Evolutionary conservation across 2,797 vertebrate species (phyloP), one percentile per base, ranked within the genome.

Genomic region (Eurystomus glaucurus): DNA sequence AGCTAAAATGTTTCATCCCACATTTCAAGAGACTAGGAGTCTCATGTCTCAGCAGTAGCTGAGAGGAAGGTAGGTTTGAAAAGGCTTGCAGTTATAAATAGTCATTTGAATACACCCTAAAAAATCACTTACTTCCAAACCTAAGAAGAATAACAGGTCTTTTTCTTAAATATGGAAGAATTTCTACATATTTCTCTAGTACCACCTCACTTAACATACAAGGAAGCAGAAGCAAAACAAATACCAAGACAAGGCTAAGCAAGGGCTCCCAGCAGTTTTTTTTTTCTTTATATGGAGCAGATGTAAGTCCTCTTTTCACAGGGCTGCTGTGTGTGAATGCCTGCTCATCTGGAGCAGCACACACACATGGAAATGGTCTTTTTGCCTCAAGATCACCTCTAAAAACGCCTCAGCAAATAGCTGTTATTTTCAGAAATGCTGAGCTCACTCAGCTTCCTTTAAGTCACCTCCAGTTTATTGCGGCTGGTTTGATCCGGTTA

Each of bases 41-140:
- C 71, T 83, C 84, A 48, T 75, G 80, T 57, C 85, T 84, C 33
- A 28, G 33, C 79, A 93, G 85, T 74, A 61, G 87, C 72, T 92
- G 92, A 78, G 45, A 78, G 33, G 33, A 88, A 88, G 79, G 79
- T 20, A 66, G 71, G 48, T 14, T 84, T n/a, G 50, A 71, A 61
- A 86, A 65, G 52, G 26, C 65, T 81, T 93, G 37, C 58, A 33
- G 43, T 86, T 90, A 64, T 57, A 87, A 94, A 70, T 61, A 91
- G 45, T 23, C 23, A 28, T 57, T 72, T 92, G 50, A 88, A 81
- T 41, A 4, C 39, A 43, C 51, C 61, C 37, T 81, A 66, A 76
- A 21, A 71, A 54, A 75, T 78, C 18, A 2, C 79, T 65, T 55
- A 2, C 79, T 65, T 55, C 61, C 61, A 69, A 75, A 50, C 55